These are phyloP conservation scores for Xenopus borealis DNA, from an alignment of 2,113 vertebrate genomes.

Conservation along the genomic window DNA sequence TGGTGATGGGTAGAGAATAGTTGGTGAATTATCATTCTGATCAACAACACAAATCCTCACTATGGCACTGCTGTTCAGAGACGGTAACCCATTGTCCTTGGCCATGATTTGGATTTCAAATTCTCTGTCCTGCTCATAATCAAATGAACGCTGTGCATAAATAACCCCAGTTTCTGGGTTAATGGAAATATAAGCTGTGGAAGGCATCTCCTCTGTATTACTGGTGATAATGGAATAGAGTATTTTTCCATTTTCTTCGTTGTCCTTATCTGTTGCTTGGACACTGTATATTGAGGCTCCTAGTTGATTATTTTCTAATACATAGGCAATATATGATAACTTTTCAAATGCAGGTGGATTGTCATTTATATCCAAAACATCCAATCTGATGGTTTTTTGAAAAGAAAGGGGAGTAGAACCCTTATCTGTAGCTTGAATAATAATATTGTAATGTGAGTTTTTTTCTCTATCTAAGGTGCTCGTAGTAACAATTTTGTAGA, in stretches of 20 bases:
- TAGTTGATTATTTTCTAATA: constrained; percentile 20
- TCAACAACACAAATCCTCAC: constrained; percentile 58
- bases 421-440: constrained; percentile 49
- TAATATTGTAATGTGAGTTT: constrained; percentile 54
- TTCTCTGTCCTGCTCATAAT: constrained; percentile 50
- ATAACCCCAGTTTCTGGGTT: constrained; percentile 62
- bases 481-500: constrained; percentile 47
- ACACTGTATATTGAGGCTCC: constrained; percentile 34
- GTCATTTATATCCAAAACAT: constrained; percentile 55
- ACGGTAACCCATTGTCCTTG: constrained; percentile 56
- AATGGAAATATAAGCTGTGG: constrained; percentile 60
- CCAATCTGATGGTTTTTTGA: constrained; percentile 48
- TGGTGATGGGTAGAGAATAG: constrained; percentile 58
- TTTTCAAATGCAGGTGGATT: constrained; percentile 55
- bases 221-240: constrained; percentile 54
- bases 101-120: constrained; percentile 48
- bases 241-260: constrained; percentile 51
- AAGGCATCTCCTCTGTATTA: constrained; percentile 45
- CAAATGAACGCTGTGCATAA: constrained; percentile 63
- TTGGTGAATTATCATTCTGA: constrained; percentile 62
- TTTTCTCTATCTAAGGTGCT: constrained; percentile 53
- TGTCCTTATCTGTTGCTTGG: constrained; percentile 48
- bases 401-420: constrained; percentile 65
- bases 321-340: not conserved
- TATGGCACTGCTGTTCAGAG: constrained; percentile 55